These are phyloP conservation scores for Zaprionus capensis DNA, from an alignment of 1,140 invertebrate genomes.

Conservation along the genomic window DNA sequence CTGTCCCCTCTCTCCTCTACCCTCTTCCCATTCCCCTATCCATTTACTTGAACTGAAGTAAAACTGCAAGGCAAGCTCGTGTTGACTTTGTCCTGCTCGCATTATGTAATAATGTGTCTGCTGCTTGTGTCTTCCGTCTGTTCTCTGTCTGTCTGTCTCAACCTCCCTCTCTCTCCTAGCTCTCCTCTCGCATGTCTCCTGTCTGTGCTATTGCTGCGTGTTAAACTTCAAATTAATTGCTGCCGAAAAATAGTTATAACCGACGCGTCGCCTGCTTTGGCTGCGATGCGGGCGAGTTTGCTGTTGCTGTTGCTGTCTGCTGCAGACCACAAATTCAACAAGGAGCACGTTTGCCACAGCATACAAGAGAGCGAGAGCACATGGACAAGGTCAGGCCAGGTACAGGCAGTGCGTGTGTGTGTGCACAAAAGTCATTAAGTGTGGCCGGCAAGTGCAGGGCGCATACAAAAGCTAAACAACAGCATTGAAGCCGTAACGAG, in stretches of 20 bases:
- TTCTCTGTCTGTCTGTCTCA: slow-evolving; percentile 4
- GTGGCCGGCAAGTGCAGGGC: slow-evolving; percentile 68
- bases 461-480: slow-evolving; percentile 60
- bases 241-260: slow-evolving; percentile 66
- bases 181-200: neutral
- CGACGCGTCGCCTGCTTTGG: slow-evolving; percentile 1
- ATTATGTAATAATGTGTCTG: slow-evolving; percentile 66
- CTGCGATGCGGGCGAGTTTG: slow-evolving; percentile 11
- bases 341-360: slow-evolving; percentile 63
- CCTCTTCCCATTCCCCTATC: neutral
- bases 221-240: slow-evolving; percentile 79
- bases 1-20: neutral
- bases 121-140: slow-evolving; percentile 3
- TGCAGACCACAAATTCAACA: slow-evolving; percentile 69
- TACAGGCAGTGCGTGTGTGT: slow-evolving; percentile 20
- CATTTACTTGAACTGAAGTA: neutral
- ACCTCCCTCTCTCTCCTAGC: too few relatives aligned
- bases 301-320: slow-evolving; percentile 45
- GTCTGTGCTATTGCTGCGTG: slow-evolving; percentile 27
- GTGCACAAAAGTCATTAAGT: slow-evolving; percentile 78
- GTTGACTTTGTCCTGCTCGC: slow-evolving; percentile 39
- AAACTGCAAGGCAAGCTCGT: slow-evolving; percentile 14
- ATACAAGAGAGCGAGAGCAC: slow-evolving; percentile 28
- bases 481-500: slow-evolving; percentile 72
- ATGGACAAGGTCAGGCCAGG: slow-evolving; percentile 49